A percentile compares a stretch with the other conserved stretches of the same genome.
Evolutionary conservation across 1,140 invertebrate species (phyloP).

Genomic region (Stratiolaelaps scimitus): DNA sequence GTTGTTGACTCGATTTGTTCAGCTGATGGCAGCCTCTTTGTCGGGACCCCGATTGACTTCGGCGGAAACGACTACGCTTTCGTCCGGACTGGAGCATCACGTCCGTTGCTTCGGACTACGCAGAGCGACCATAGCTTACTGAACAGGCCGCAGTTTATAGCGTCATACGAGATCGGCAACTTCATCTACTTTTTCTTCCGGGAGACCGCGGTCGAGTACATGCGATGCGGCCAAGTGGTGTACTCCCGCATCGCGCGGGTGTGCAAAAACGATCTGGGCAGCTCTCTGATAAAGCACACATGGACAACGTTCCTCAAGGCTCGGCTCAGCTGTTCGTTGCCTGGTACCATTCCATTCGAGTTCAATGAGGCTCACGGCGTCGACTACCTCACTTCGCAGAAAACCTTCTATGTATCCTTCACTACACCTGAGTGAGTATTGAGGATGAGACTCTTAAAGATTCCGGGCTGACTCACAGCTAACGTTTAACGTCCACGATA

Average conservation of each 20-base stretch:
- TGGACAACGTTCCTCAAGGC: constrained; percentile 91
- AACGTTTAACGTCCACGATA: too few relatives aligned
- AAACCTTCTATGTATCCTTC: constrained; percentile 79
- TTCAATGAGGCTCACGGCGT: constrained; percentile 79
- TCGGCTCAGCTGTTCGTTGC: constrained; percentile 73
- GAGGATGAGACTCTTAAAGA: too few relatives aligned
- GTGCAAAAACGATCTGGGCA: constrained; percentile 76
- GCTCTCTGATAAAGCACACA: constrained; percentile 56
- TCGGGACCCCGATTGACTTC: constrained; percentile 3
- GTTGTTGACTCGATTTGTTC: too few relatives aligned
- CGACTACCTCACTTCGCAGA: constrained; percentile 59
- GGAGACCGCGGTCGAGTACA: constrained; percentile 77
- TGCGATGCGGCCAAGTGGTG: constrained; percentile 83
- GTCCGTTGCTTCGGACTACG: neutral
- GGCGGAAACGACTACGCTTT: neutral
- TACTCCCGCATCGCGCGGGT: constrained; percentile 82
- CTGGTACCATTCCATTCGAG: constrained; percentile 83
- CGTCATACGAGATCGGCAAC: constrained; percentile 71
- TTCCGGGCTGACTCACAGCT: too few relatives aligned
- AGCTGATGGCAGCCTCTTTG: neutral
- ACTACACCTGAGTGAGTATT: constrained; percentile 66
- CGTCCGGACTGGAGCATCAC: neutral
- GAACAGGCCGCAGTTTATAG: constrained; percentile 68
- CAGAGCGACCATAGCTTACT: neutral
- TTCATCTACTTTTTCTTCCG: constrained; percentile 82